Evolutionary conservation across 2,113 vertebrate genomes (phyloP).

Genomic region (Eubucco bourcierii): DNA sequence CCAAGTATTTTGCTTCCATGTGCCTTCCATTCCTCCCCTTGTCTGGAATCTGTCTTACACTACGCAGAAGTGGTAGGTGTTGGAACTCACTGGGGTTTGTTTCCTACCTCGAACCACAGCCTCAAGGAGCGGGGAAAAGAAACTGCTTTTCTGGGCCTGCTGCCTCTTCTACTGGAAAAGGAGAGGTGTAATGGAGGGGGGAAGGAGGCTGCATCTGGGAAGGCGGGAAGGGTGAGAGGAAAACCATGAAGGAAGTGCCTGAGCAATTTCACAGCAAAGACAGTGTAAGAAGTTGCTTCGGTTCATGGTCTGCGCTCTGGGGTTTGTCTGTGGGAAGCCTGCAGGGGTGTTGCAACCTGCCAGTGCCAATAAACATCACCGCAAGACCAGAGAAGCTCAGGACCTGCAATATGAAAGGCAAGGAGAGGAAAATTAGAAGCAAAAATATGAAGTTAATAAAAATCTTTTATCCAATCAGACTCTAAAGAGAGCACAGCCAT

Average conservation of each 20-base stretch:
- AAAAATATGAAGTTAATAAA: slow-evolving; percentile 81
- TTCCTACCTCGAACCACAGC: background rate
- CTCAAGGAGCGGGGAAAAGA: background rate
- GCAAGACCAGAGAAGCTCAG: slow-evolving; percentile 45
- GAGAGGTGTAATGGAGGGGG: background rate
- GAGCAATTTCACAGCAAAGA: slow-evolving; percentile 60
- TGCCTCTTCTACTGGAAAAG: slow-evolving; percentile 32
- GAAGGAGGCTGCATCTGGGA: slow-evolving; percentile 8
- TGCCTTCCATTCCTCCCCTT: background rate
- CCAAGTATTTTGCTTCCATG: background rate
- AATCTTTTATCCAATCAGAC: slow-evolving; percentile 75
- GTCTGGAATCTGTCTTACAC: background rate
- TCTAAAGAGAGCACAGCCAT: slow-evolving; percentile 52
- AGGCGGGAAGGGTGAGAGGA: slow-evolving; percentile 6
- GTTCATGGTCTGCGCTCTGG: slow-evolving; percentile 59
- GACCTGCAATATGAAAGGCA: slow-evolving; percentile 68
- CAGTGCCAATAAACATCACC: slow-evolving; percentile 71
- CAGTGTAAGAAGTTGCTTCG: slow-evolving; percentile 31
- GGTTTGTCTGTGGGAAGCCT: slow-evolving; percentile 69
- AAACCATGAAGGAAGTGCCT: slow-evolving; percentile 37
- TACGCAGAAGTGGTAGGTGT: background rate
- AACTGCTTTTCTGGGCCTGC: slow-evolving; percentile 25
- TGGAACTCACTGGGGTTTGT: background rate
- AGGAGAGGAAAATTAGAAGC: slow-evolving; percentile 71
- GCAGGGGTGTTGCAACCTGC: slow-evolving; percentile 66